Base-by-base conservation (phyloP, 2,113 vertebrate genomes). In the Parus major region DNA sequence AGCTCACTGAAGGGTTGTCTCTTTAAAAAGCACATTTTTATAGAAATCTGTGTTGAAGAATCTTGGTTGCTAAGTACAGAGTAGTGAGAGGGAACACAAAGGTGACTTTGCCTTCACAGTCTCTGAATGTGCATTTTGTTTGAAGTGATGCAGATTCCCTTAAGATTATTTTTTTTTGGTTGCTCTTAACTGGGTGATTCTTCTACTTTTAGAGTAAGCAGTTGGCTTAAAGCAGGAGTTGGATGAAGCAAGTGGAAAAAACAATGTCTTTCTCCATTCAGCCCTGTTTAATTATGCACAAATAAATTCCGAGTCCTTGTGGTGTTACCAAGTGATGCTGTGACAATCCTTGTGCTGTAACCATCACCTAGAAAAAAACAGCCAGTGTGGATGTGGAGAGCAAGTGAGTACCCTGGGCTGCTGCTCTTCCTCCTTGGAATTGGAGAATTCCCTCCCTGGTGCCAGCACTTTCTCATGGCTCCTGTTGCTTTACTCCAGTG, bases 231-330 rank as follows among this genome's bases (percentile, higher is more conserved):
- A 73, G 6, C 60, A 64, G 17, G 56, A 88, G 44, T 84, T 94
- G 95, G 92, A 92, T 75, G 86, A 79, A 92, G 82, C 61, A 47
- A 90, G 11, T 95, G 95, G 94, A 91, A 88, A 95, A 97, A 89
- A 50, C 71, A 92, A 33, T 55, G 68, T 75, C 53, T 82, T 82
- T 82, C 86, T 94, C 72, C 86, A 64, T 95, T 93, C 86, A 93
- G 28, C 49, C 36, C 80, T 6, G 21, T 56, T 95, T 78, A 88
- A 95, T 80, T 71, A 56, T 71, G 88, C 82, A 78, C 82, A 83
- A 88, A 90, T 93, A 90, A 90, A 96, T 96, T 64, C 93, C 3
- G 14, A 49, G 60, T 42, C 59, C 52, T 86, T 42, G 90, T 88
- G 93, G 85, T 82, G 87, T 92, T 90, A 61, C 73, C 83, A 39